Base-by-base conservation (phyloP, 2,113 vertebrate genomes). In the Hiodon alosoides region DNA sequence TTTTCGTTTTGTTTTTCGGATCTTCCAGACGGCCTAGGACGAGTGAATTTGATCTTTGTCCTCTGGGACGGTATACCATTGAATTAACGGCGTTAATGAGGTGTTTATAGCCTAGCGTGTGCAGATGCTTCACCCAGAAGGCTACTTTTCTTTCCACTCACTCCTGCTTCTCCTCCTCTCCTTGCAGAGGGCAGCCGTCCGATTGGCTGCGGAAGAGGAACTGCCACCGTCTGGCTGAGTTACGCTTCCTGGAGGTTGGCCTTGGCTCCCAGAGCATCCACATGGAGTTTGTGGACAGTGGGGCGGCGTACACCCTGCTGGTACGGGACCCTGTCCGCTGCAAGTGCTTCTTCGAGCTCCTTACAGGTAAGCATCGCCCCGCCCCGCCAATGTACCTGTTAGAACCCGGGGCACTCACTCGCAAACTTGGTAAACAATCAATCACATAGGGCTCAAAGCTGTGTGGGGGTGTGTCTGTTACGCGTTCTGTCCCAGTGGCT, bases 161-260 rank as follows among this genome's bases (percentile, higher is more conserved):
- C 31, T 31, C 31, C 53, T 31, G n/a, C 16, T 9, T 69, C 16
- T 65, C 50, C 53, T 8, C 74, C n/a, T 71, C 5, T 81, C 77
- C 80, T 84, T 79, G 75, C 85, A 94, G 91, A 83, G 92, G 90
- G 69, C 90, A 91, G 82, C 93, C 93, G n/a, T 89, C 91, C 14
- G 89, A 92, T 73, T 95, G 94, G 94, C 89, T 97, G 76, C 90
- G 86, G 85, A 95, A 93, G 83, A 83, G 71, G 54, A 90, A 90
- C 76, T 88, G 85, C 78, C 91, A 93, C 77, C 86, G 80, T 67
- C 83, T 97, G 70, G 73, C 85, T 75, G 91, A 93, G 69, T 87
- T 97, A 73, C 86, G 89, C 80, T 91, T 92, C 88, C 85, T 96
- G 87, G 93, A 96, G 83, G 86, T 96, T 83, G 95, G 94, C 17